Base-by-base conservation (phyloP, 2,113 vertebrate species). In the Baryphthengus martii region DNA sequence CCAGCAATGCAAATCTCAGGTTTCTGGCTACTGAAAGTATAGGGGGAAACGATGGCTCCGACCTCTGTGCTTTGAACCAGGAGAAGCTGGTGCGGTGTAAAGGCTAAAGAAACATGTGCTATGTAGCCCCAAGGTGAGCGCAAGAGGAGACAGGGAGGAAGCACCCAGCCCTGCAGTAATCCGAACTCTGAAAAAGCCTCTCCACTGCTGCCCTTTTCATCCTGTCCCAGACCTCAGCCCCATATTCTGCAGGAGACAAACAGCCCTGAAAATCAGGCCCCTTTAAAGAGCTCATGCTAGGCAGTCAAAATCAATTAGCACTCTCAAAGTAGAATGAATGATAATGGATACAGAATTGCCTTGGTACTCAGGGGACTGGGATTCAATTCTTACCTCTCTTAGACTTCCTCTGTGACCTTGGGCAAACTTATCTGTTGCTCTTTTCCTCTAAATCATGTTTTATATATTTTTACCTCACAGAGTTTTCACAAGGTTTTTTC, bases 241-340 rank as follows among this genome's bases (percentile, higher is more conserved):
- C 83, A 84, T 76, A 85, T 95, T 91, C 95, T 93, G 83, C 88
- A n/a, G 65, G 86, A 92, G 93, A 92, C 76, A 94, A 95, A 90
- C 88, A 86, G 73, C 70, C 65, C 90, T 90, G 90, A 88, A 96
- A 90, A 93, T 53, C 92, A 95, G 83, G 80, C 76, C 37, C 52
- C 85, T 96, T 93, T 96, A 93, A 95, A 96, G 93, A 94, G 90
- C 93, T 95, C 96, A 96, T 86, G 88, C 96, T 95, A 92, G 94
- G 85, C 96, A 96, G 90, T 93, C 93, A 96, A 96, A 97, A 97
- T 94, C 95, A 96, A 97, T 96, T 96, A 96, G 86, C 90, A 87
- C 88, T 97, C 93, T 95, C 88, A 81, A 95, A 95, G 95, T 90
- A 75, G 95, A 70, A 93, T 94, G 96, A 97, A 96, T 92, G 80